phyloP scores from a whole-genome alignment of 2,113 vertebrate genomes.

The Alectura lathami region DNA sequence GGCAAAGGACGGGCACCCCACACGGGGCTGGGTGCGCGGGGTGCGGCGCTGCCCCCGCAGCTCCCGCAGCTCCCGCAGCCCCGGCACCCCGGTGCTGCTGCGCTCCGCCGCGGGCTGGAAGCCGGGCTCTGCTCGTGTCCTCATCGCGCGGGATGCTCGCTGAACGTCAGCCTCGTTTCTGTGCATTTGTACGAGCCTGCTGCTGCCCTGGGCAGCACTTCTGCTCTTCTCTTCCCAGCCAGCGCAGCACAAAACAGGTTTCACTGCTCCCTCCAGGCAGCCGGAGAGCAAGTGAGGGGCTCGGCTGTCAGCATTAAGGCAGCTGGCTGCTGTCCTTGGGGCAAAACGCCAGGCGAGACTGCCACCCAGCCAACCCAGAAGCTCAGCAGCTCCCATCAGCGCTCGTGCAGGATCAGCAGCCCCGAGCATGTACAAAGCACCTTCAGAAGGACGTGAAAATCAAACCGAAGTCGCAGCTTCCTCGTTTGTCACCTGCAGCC shows the following conservation, averaged over 20 bases:
- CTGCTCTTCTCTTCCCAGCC: not conserved
- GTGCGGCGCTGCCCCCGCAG: not conserved
- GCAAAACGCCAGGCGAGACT: not conserved
- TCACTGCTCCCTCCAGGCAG: not conserved
- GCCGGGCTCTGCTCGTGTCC: not conserved
- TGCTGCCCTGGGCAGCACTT: not conserved
- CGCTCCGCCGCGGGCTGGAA: not conserved
- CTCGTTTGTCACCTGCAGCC: not conserved
- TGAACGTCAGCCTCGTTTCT: not conserved
- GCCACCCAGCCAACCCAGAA: not conserved
- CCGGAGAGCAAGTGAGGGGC: not conserved
- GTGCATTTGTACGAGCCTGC: not conserved
- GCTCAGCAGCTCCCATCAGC: not conserved
- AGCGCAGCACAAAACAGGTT: not conserved
- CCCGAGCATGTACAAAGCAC: not conserved
- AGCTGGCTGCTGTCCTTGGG: not conserved
- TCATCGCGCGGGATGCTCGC: not conserved
- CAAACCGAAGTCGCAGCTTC: not conserved
- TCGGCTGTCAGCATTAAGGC: not conserved
- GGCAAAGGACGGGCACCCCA: too few species aligned
- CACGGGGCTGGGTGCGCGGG: too few species aligned
- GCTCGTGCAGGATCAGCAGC: not conserved
- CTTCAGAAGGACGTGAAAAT: not conserved
- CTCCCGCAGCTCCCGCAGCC: not conserved
- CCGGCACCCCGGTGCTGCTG: fast-evolving